phyloP scores from a whole-genome alignment of 2,113 vertebrate genomes.

The Nothobranchius kuhntae region DNA sequence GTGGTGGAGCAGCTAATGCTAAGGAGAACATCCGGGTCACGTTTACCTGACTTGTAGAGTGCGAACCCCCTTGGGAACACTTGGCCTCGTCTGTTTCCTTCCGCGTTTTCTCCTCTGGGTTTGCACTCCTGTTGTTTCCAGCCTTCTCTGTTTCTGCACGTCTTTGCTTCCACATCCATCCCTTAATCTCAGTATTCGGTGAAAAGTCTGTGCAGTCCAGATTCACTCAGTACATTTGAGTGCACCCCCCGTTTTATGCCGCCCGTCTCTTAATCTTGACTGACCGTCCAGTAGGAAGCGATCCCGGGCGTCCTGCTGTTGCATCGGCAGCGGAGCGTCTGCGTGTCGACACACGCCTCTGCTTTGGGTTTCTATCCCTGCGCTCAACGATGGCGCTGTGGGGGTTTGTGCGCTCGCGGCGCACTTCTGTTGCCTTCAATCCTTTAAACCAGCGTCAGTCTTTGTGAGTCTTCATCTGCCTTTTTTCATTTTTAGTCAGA shows the following conservation, averaged over 20 bases:
- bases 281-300: conserved; percentile 21
- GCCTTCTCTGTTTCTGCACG: conserved; percentile 2
- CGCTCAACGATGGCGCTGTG: conserved; percentile 24
- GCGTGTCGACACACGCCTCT: neutral
- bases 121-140: neutral
- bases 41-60: conserved; percentile 46
- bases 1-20: too few species aligned
- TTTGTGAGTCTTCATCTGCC: too few species aligned
- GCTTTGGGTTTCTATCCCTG: neutral
- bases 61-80: conserved; percentile 26
- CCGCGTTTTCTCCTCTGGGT: neutral
- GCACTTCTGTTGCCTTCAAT: conserved; percentile 41
- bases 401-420: conserved; percentile 34
- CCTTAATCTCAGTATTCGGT: conserved; percentile 1
- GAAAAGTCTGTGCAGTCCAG: conserved; percentile 5
- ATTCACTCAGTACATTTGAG: conserved; percentile 15
- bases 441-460: conserved; percentile 33
- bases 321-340: conserved; percentile 4
- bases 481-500: conserved; percentile 12
- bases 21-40: conserved; percentile 49
- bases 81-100: conserved; percentile 16
- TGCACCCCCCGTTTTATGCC: neutral
- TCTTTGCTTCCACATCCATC: conserved; percentile 3
- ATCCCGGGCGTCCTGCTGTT: neutral
- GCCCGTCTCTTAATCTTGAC: conserved; percentile 19